Evolutionary conservation across 2,888 invertebrate species (phyloP).

Genomic region (Melitaea athalia): DNA sequence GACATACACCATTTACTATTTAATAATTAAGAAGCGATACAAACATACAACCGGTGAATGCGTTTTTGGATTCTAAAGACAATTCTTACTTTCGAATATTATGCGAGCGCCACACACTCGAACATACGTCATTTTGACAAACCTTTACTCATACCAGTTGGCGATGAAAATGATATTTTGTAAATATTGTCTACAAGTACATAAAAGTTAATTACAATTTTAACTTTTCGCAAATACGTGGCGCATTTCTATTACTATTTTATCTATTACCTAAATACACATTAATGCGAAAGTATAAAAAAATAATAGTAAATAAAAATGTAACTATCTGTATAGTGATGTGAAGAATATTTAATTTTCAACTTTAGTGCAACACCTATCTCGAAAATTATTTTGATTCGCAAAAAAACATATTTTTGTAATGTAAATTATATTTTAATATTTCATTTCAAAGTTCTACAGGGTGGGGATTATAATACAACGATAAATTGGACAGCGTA

Average conservation of each 20-base stretch:
- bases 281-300: neutral
- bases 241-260: neutral
- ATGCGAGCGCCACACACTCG: neutral
- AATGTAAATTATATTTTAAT: too few relatives aligned
- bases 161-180: neutral
- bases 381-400: too few relatives aligned
- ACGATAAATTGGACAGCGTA: too few relatives aligned
- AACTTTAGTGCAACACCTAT: too few relatives aligned
- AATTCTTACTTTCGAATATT: neutral
- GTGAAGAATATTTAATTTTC: too few relatives aligned
- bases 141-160: neutral
- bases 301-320: neutral
- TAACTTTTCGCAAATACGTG: neutral
- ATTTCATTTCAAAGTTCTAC: too few relatives aligned
- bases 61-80: slow-evolving; percentile 34
- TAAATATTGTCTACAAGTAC: neutral
- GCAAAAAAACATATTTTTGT: too few relatives aligned
- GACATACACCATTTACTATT: slow-evolving; percentile 74
- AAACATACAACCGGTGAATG: slow-evolving; percentile 57
- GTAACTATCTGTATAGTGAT: too few relatives aligned
- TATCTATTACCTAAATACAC: neutral
- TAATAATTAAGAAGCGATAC: slow-evolving; percentile 65
- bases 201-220: neutral
- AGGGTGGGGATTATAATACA: too few relatives aligned
- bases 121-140: neutral